Percentiles rank a stretch among this genome's conserved stretches.
Conservation (phyloP, 2,888 invertebrate species). For the Orthonevra nobilis region DNA sequence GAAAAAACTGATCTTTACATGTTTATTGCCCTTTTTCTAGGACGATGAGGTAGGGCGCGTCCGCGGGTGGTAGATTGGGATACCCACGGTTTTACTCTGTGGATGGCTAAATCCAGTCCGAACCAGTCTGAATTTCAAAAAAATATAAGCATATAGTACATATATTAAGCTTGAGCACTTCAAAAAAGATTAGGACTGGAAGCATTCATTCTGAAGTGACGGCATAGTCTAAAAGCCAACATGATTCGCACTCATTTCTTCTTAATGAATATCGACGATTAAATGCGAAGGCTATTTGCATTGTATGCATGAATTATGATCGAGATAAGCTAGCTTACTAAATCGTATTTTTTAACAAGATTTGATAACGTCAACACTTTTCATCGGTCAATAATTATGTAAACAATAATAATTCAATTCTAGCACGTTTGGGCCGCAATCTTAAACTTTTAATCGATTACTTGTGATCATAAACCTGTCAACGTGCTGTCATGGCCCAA, state of each 20-base stretch:
- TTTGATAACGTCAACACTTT: constrained; percentile 55
- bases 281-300: not conserved
- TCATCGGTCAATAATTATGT: constrained; percentile 49
- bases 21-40: too few species aligned
- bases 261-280: constrained; percentile 1
- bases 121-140: too few species aligned
- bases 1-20: too few species aligned
- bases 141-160: too few species aligned
- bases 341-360: constrained; percentile 20
- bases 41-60: too few species aligned
- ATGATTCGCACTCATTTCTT: not conserved
- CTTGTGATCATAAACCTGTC: constrained; percentile 62
- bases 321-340: constrained; percentile 23
- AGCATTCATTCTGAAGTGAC: too few species aligned
- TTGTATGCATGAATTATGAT: constrained; percentile 11
- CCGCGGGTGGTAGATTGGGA: too few species aligned
- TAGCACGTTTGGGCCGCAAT: constrained; percentile 49
- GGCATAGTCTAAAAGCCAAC: too few species aligned
- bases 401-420: constrained; percentile 43
- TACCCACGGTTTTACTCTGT: too few species aligned
- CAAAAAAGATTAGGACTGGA: too few species aligned
- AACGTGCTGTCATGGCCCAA: constrained; percentile 42
- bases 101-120: too few species aligned
- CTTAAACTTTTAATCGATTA: constrained; percentile 36
- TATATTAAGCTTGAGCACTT: too few species aligned